Evolutionary conservation across 1,140 invertebrate genomes (phyloP).

Genomic region (Tachypleus tridentatus): DNA sequence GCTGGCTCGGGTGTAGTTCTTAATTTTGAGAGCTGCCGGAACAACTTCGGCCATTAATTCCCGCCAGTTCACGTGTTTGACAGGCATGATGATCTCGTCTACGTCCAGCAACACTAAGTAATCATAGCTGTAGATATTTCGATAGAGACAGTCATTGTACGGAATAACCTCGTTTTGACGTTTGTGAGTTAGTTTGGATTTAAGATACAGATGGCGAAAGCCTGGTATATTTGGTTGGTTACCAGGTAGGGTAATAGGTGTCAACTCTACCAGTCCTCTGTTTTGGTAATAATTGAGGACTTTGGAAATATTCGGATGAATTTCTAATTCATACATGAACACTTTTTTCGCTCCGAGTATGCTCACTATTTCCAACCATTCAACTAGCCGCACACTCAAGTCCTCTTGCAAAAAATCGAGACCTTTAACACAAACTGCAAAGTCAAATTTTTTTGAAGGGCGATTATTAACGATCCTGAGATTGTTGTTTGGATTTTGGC

Average conservation of each 20-base stretch:
- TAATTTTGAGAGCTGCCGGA: conserved; percentile 40
- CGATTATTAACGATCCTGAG: conserved; percentile 67
- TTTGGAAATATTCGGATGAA: conserved; percentile 82
- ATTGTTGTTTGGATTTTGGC: conserved; percentile 73
- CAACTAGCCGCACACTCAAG: conserved; percentile 73
- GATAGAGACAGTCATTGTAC: conserved; percentile 93
- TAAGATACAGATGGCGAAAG: conserved; percentile 75
- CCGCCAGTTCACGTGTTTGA: conserved; percentile 59
- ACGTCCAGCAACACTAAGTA: conserved; percentile 83
- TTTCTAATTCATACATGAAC: conserved; percentile 79
- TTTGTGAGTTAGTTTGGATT: conserved; percentile 77
- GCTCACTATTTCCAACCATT: conserved; percentile 83
- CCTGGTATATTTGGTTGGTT: conserved; percentile 79
- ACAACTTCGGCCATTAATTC: conserved; percentile 60
- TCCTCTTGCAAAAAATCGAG: conserved; percentile 86
- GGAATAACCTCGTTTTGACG: conserved; percentile 90
- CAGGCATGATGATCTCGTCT: conserved; percentile 89
- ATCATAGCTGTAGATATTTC: conserved; percentile 78
- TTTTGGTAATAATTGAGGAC: conserved; percentile 67
- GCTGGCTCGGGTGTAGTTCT: conserved; percentile 61
- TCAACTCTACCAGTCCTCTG: conserved; percentile 63
- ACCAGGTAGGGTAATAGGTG: conserved; percentile 74
- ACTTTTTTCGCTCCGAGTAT: conserved; percentile 83
- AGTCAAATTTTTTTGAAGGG: conserved; percentile 51
- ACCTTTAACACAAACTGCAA: conserved; percentile 90